phyloP scores from a whole-genome alignment of 2,113 vertebrate genomes.

The Columba livia region DNA sequence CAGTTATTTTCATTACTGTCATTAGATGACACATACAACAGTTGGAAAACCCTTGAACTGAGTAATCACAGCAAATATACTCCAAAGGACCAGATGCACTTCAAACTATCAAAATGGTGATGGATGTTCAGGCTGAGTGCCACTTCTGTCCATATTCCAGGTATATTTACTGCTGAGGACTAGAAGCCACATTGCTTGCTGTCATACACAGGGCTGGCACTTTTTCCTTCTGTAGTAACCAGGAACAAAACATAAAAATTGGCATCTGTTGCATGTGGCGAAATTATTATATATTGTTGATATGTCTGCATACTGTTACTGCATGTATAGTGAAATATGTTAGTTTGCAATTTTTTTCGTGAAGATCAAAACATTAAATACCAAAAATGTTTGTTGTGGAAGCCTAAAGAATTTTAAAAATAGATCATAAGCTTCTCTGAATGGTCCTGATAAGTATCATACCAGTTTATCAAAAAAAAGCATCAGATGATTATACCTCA shows the following conservation, averaged over 20 bases:
- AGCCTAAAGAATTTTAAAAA: constrained; percentile 35
- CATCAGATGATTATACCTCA: background rate
- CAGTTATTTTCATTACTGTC: constrained; percentile 75
- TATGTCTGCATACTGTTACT: background rate
- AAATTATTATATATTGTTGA: constrained; percentile 37
- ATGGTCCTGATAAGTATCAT: background rate
- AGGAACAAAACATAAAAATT: constrained; percentile 39
- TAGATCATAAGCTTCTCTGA: background rate
- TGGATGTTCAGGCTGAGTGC: constrained; percentile 63
- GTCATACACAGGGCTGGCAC: constrained; percentile 8
- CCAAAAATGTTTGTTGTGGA: background rate
- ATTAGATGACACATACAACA: constrained; percentile 65
- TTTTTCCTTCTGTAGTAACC: constrained; percentile 34
- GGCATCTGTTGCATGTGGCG: constrained; percentile 27
- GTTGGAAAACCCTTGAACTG: constrained; percentile 68
- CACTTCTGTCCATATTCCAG: constrained; percentile 62
- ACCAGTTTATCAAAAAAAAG: background rate
- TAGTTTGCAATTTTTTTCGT: constrained; percentile 60
- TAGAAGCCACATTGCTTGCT: constrained; percentile 44
- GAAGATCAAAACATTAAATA: constrained; percentile 51
- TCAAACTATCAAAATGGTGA: constrained; percentile 64
- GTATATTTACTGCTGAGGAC: constrained; percentile 59
- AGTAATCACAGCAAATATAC: constrained; percentile 68
- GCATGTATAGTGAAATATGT: background rate
- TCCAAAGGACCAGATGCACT: constrained; percentile 70